phyloP scores from a whole-genome alignment of 1,140 invertebrate genomes.

The Stenopsyche tienmushanensis region DNA sequence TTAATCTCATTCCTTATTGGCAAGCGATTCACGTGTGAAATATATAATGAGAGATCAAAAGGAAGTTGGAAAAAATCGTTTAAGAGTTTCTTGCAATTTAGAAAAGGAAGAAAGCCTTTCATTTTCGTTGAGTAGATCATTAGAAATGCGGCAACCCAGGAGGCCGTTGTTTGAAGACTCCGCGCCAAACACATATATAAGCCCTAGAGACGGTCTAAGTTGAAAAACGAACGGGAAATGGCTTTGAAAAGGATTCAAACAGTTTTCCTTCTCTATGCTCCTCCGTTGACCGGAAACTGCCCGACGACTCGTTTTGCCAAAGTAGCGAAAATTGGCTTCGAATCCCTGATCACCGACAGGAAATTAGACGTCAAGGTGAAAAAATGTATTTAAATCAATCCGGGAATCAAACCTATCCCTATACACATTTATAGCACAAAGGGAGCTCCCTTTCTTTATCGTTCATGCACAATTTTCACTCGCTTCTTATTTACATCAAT shows the following conservation, averaged over 20 bases:
- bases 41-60: too few species aligned
- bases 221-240: slow-evolving; percentile 38
- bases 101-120: background rate
- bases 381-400: slow-evolving; percentile 34
- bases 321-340: slow-evolving; percentile 34
- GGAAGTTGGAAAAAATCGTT: too few species aligned
- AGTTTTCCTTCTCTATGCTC: slow-evolving; percentile 16
- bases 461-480: too few species aligned
- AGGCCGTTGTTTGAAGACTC: background rate
- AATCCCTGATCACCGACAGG: slow-evolving; percentile 28
- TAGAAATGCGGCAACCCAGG: background rate
- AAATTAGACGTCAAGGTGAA: slow-evolving; percentile 38
- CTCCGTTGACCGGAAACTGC: slow-evolving; percentile 20
- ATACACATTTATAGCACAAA: too few species aligned
- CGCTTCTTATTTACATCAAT: background rate
- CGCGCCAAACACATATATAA: background rate
- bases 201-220: background rate
- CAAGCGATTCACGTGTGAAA: too few species aligned
- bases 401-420: slow-evolving; percentile 2
- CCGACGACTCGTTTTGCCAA: slow-evolving; percentile 35
- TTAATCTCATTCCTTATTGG: too few species aligned
- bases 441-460: too few species aligned
- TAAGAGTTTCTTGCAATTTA: background rate
- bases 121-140: background rate
- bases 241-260: slow-evolving; percentile 39